Evolutionary conservation across 2,113 vertebrate genomes (phyloP).

Genomic region (Tenebrosternarchus preto): DNA sequence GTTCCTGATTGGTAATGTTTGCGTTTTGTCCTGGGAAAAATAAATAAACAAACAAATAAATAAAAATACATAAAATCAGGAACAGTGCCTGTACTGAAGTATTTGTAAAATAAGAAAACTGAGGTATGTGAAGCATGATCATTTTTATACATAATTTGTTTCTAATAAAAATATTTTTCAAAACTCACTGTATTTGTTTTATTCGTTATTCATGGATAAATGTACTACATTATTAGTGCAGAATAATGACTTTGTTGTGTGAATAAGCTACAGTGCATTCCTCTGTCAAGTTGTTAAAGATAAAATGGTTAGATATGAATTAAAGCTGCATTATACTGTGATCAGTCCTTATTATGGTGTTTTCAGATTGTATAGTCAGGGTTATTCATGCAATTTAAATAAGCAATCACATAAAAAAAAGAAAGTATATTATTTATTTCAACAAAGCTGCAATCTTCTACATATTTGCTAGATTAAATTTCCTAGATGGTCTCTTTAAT

Average conservation of each 20-base stretch:
- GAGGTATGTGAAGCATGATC: conserved; percentile 95
- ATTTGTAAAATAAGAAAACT: conserved; percentile 79
- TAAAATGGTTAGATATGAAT: background rate
- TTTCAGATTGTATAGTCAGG: background rate
- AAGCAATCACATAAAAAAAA: background rate
- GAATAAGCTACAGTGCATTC: background rate
- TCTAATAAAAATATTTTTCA: conserved; percentile 99
- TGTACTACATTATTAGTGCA: background rate
- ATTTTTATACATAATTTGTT: conserved; percentile 90
- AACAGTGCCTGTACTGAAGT: conserved; percentile 96
- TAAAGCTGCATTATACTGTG: conserved; percentile 13
- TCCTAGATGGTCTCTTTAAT: conserved; percentile 3
- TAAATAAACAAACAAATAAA: conserved; percentile 72
- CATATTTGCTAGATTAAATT: background rate
- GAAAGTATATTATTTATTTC: background rate
- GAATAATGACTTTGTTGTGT: conserved; percentile 2
- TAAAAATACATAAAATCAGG: conserved; percentile 67
- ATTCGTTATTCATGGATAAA: background rate
- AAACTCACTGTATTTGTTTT: conserved; percentile 52
- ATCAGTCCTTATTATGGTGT: background rate
- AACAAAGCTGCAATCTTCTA: background rate
- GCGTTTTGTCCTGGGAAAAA: conserved; percentile 87
- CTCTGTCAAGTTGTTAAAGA: background rate
- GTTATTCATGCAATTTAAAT: conserved; percentile 12
- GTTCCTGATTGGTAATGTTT: conserved; percentile 91